Evolutionary conservation across 2,888 invertebrate genomes (phyloP), one percentile per base, ranked within the genome.

Genomic region (Caenorhabditis wallacei): DNA sequence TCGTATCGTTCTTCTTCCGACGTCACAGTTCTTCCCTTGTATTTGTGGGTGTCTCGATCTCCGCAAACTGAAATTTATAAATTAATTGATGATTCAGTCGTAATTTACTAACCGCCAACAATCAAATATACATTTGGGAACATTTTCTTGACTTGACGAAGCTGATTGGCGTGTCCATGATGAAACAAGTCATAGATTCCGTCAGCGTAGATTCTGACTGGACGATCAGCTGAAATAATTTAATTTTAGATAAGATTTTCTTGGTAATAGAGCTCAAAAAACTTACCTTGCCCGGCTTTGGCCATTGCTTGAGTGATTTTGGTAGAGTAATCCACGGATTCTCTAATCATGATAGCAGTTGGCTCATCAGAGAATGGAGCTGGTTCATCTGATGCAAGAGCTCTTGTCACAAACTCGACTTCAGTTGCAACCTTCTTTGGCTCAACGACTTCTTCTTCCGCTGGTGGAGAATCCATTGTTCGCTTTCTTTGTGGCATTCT

Each of bases 171-270:
- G 93, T 99, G 98, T 1, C 98, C 98, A 93, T 97, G 96, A 94
- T 99, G 98, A 93, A 99, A 99, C 92, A 99, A 95, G 94, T 99
- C 98, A 93, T 98, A 99, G 92, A 98, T 97, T 88, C 98, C 98
- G 94, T 99, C 98, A 2, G 98, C 97, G 93, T 98, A 99, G 48
- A 99, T 96, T 88, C 99, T 94, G 78, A 98, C 95, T 88, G 95
- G 95, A 72, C 99, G 94, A 24, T 95, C 94, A 61, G 95, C 95
- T 93, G 94, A 24, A 91, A 85, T 51, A 13, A 53, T 35, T 35
- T 7, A 35, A 40, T 40, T 40, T 16, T 16, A 10, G 40, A 40
- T 10, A 40, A 40, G 2, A 8, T 2, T 4, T 10, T 2, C 5
- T 13, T 13, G 13, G 40, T 10, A 40, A 2, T 13, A 13, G 4